Base-by-base conservation (phyloP, 2,888 invertebrate species). In the Eupithecia tripunctaria region DNA sequence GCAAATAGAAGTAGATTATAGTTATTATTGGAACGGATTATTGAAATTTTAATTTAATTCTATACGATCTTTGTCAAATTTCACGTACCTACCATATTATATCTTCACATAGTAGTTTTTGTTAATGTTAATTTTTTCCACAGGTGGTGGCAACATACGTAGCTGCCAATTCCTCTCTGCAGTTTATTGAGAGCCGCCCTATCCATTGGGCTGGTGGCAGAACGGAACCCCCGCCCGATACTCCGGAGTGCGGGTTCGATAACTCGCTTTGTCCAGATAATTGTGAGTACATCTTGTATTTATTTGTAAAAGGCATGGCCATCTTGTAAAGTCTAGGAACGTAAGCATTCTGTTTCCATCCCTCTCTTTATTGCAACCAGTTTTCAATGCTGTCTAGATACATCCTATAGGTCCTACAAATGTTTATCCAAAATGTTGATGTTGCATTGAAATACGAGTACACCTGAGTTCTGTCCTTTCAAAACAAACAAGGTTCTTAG, bases 111-210 rank as follows among this genome's bases (percentile, higher is more conserved):
- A 41, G 15, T 18, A 41, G 15, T 41, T 15, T n/a, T 10, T 29
- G 7, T 60, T 36, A 6, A 65, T 25, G 21, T 15, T 14, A 67
- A 7, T 21, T 41, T 83, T 62, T 82, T 73, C 71, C 41, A 47
- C 94, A 98, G 97, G 97, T 98, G 78, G 98, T 99, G 15, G 98
- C 98, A 0, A 97, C 98, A 85, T 99, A 99, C 88, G 97, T 97
- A 80, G 97, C 97, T 18, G 96, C 96, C 3, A 96, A 96, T 80
- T 96, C 97, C 81, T 95, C 96, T 6, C 95, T 98, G 65, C 96
- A 96, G 81, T 96, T 96, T 81, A 96, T 97, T 18, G 93, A 95
- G 12, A 96, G 96, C 27, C 96, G 96, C 77, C 95, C 95, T 27
- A 98, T 99, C 75, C 96, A 97, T 86, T 99, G 98, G 99, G 97